Base-by-base conservation (phyloP, 2,797 vertebrate genomes). In the Pantherophis vulpinus region DNA sequence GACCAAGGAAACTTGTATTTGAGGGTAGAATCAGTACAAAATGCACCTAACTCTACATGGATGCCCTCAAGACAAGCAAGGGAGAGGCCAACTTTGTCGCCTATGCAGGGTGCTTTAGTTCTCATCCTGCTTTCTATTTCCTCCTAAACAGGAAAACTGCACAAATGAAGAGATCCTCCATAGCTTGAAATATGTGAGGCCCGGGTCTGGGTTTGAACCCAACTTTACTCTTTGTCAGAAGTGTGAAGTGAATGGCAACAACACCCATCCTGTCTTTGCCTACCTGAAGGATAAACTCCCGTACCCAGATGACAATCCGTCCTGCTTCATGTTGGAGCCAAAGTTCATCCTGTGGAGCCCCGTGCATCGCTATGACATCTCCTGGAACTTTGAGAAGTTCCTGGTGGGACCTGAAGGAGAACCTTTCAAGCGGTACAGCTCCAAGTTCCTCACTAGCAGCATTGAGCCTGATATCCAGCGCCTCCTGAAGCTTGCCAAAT, bases 381-480 rank as follows among this genome's bases (percentile, higher is more conserved):
- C 99, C 59, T 99, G 99, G 99, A 99, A 99, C 97, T 99, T 99
- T 92, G 99, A 99, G 98, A 99, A 99, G 96, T 99, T 99, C 97
- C 98, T 99, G 87, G 97, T 99, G 6, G 99, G 98, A 10, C 99
- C 99, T 0, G 99, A 99, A 86, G 99, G 99, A 87, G 99, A 99
- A 94, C 99, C 99, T 0, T 99, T 99, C 96, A 99, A 98, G 5
- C 98, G 99, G 97, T 99, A 99, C 97, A 99, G 99, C 97, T 98
- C 98, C 95, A 98, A 95, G 58, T 98, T 98, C 95, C 98, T 98
- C 32, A 99, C 99, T 1, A 97, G 98, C 91, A 98, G 98, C 96
- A 98, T 99, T 74, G 99, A 99, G 96, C 98, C 99, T 0, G 99
- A 99, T 96, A 99, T 99, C 96, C 98, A 99, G 95, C 98, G 99